Conservation (phyloP, 2,888 invertebrate species). For the Stenoptilia bipunctidactyla region DNA sequence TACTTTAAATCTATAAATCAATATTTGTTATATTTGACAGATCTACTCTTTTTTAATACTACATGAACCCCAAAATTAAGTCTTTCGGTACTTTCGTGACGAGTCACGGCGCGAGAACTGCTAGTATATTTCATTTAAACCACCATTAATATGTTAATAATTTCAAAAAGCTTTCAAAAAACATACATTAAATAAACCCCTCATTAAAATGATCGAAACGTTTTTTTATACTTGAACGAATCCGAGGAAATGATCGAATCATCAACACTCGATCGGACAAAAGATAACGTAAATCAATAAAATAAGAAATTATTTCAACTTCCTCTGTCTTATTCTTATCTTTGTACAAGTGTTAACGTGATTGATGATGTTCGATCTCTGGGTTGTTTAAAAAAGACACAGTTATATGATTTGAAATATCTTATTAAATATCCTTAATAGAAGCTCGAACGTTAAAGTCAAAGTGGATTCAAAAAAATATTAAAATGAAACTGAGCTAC, state of each 20-base stretch:
- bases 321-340: constrained; percentile 52
- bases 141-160: constrained; percentile 50
- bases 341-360: constrained; percentile 54
- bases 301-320: constrained; percentile 61
- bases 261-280: constrained; percentile 50
- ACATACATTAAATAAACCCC: neutral
- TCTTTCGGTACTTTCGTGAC: constrained; percentile 67
- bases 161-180: neutral
- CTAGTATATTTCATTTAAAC: constrained; percentile 68
- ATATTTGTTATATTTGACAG: too few species aligned
- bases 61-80: constrained; percentile 57
- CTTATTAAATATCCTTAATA: too few species aligned
- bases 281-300: constrained; percentile 64
- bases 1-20: too few species aligned
- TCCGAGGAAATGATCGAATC: constrained; percentile 43
- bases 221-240: constrained; percentile 15
- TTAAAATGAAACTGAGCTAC: too few species aligned
- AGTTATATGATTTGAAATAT: too few species aligned
- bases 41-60: constrained; percentile 23
- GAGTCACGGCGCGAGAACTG: constrained; percentile 59
- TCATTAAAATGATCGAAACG: neutral
- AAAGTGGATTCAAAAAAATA: too few species aligned
- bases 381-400: constrained; percentile 1
- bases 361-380: constrained; percentile 45
- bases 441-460: too few species aligned